A percentile compares a stretch with the other conserved stretches of the same genome.
Conservation (phyloP, 2,888 invertebrate species). For the Xestia xanthographa region DNA sequence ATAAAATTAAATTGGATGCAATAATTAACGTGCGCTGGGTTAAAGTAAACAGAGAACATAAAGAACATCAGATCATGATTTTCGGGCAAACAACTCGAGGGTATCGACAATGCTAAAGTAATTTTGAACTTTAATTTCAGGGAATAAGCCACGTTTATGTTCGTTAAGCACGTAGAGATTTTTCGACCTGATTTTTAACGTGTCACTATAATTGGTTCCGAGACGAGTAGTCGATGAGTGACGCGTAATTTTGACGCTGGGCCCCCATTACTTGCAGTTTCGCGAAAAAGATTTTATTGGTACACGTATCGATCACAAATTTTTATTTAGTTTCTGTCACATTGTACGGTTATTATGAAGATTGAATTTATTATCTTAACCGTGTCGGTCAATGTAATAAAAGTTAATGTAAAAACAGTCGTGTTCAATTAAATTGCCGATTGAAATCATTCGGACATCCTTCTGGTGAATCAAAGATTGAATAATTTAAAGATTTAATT, state of each 20-base stretch:
- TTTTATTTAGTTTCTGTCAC: conserved; percentile 64
- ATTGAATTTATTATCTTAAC: conserved; percentile 61
- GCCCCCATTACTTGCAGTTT: conserved; percentile 69
- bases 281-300: conserved; percentile 69
- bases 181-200: conserved; percentile 77
- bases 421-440: conserved; percentile 62
- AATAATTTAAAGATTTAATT: conserved; percentile 59
- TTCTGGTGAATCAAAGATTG: conserved; percentile 57
- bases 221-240: conserved; percentile 76
- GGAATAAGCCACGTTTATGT: conserved; percentile 67
- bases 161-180: conserved; percentile 64
- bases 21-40: conserved; percentile 82
- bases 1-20: conserved; percentile 82
- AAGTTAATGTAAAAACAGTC: conserved; percentile 61
- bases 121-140: conserved; percentile 68
- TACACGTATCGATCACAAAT: conserved; percentile 66
- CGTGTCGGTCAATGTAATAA: conserved; percentile 59
- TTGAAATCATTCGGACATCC: conserved; percentile 59
- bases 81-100: conserved; percentile 71
- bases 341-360: conserved; percentile 64
- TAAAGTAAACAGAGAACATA: conserved; percentile 80
- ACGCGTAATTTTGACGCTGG: conserved; percentile 74
- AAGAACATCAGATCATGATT: conserved; percentile 72
- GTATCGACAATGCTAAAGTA: conserved; percentile 63
- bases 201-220: conserved; percentile 78